Conservation (phyloP, 2,797 vertebrate genomes). For the Cuniculus paca region DNA sequence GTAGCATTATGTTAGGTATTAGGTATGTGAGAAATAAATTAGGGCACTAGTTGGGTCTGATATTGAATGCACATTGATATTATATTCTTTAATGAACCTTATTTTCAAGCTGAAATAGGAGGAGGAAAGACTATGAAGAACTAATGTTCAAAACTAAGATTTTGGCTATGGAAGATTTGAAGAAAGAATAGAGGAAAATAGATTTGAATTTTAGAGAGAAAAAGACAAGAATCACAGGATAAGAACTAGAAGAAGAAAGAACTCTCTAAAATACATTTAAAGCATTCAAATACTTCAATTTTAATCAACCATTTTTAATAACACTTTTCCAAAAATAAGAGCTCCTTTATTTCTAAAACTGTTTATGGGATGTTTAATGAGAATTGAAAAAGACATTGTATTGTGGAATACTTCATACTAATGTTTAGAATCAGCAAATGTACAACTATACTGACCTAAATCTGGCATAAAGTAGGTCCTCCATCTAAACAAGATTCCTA, state of each 20-base stretch:
- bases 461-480: not conserved
- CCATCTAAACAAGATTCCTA: not conserved
- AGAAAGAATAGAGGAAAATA: not conserved
- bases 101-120: not conserved
- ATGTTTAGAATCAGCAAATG: not conserved
- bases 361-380: slow-evolving; percentile 3
- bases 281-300: slow-evolving; percentile 11
- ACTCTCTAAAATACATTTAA: slow-evolving; percentile 17
- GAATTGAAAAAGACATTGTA: not conserved
- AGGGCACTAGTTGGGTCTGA: not conserved
- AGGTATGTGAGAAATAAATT: slow-evolving; percentile 43
- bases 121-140: not conserved
- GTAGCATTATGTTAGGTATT: not conserved
- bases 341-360: slow-evolving; percentile 15
- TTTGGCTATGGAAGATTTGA: not conserved
- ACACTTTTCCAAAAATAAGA: slow-evolving; percentile 7
- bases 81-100: not conserved
- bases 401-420: not conserved
- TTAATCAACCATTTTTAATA: slow-evolving; percentile 58
- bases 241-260: slow-evolving; percentile 25
- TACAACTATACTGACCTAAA: not conserved
- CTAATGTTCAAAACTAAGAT: not conserved
- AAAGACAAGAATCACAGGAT: not conserved
- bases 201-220: not conserved
- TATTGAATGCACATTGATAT: not conserved